These are phyloP conservation scores for Erynnis tages DNA, from an alignment of 2,888 invertebrate genomes.

Conservation along the genomic window DNA sequence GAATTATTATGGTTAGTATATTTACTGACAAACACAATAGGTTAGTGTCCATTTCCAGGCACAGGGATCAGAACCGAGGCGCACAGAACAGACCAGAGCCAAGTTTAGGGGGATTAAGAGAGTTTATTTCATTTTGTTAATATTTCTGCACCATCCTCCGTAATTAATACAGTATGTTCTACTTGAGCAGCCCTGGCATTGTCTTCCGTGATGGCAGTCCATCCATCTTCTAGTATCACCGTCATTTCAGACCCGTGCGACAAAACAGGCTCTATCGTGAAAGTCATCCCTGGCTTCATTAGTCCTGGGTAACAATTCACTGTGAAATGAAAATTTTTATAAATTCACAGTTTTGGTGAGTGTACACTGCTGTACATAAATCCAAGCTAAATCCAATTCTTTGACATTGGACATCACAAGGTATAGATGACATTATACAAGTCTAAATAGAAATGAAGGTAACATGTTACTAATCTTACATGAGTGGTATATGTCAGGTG, in stretches of 20 bases:
- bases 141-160: conserved; percentile 88
- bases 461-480: conserved; percentile 74
- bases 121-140: conserved; percentile 78
- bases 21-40: no score
- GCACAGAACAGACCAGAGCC: no score
- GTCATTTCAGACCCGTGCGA: conserved; percentile 87
- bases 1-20: no score
- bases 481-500: conserved; percentile 93
- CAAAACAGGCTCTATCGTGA: conserved; percentile 96
- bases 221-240: conserved; percentile 90
- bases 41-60: no score
- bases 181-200: conserved; percentile 92
- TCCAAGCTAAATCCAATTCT: no score
- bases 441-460: background rate
- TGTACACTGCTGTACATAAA: no score
- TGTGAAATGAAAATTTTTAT: conserved; percentile 61
- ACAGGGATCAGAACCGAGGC: no score
- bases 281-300: conserved; percentile 95
- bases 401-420: no score
- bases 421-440: no score
- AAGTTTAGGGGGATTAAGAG: no score
- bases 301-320: conserved; percentile 84
- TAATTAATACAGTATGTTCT: conserved; percentile 95
- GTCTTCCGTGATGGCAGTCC: conserved; percentile 95
- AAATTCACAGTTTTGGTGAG: no score